These are phyloP conservation scores for Amblyraja radiata DNA, from an alignment of 2,797 vertebrate genomes.

Conservation along the genomic window DNA sequence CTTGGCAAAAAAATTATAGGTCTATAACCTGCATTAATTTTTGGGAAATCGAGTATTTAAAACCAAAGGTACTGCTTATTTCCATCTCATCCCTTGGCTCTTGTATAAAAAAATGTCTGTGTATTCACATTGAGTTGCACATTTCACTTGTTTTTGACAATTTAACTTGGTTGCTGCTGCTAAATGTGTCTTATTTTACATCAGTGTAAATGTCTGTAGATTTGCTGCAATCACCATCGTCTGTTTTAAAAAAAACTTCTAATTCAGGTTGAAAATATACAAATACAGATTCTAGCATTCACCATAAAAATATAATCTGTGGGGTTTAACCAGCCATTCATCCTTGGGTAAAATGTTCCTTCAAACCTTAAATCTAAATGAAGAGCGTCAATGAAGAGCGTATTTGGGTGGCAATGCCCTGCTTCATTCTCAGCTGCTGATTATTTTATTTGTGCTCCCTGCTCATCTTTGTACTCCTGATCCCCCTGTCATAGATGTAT, in stretches of 20 bases:
- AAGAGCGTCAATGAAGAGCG: background rate
- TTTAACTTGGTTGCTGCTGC: background rate
- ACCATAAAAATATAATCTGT: background rate
- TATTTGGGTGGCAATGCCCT: background rate
- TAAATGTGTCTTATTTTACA: background rate
- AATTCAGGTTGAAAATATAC: background rate
- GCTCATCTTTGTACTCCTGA: background rate
- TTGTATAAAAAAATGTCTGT: background rate
- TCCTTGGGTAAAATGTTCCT: background rate
- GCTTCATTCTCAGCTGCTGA: background rate
- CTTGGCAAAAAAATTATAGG: background rate
- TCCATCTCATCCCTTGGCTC: background rate
- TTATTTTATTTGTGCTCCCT: background rate
- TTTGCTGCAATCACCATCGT: background rate
- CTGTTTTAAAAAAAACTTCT: background rate
- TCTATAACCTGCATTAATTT: background rate
- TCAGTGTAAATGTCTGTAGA: background rate
- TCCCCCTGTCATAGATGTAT: background rate
- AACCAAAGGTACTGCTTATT: background rate
- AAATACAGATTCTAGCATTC: background rate
- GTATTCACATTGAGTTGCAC: background rate
- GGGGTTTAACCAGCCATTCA: background rate
- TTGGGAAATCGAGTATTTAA: background rate
- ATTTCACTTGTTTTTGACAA: background rate
- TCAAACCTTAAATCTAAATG: background rate